Evolutionary conservation across 2,113 vertebrate genomes (phyloP), one percentile per base, ranked within the genome.

Genomic region (Limnothrissa miodon): DNA sequence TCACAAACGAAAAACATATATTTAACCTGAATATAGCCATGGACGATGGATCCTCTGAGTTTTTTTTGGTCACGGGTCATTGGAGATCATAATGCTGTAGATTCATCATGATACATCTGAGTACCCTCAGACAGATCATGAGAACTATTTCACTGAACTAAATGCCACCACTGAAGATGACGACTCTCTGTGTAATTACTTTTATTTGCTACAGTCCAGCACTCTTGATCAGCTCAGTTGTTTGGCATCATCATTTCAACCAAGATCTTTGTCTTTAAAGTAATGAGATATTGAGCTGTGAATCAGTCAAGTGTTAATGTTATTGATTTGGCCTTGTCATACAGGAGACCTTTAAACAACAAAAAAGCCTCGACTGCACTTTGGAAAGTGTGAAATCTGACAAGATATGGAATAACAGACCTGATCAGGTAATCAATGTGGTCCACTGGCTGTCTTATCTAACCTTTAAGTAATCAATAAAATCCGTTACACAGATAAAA

Each of bases 251-350:
- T 74, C 29, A 17, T 74, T 74, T 39, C 15, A 36, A 74, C 66
- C 36, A 29, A 15, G 66, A 39, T 36, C n/a, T 25, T 66, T n/a
- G 59, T 66, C 66, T 74, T 74, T 74, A 74, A 36, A 74, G 66
- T 74, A 74, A 74, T 74, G 66, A 74, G 66, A 74, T 74, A 74
- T 74, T 11, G 66, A 74, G 66, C 66, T 17, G 66, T 13, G 66
- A 74, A 33, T 74, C 66, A 74, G 66, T 39, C 66, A 74, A 74
- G 66, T 74, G 66, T 36, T 74, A 74, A 74, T 36, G 36, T 36
- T 74, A 74, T 74, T 74, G 66, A 74, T 74, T 74, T 17, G 4
- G 66, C 11, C 66, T 33, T 13, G 33, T 74, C 66, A 74, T 36
- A 36, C 66, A 36, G 59, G 25, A 74, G 66, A 74, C 66, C 66